Base-by-base conservation (phyloP, 2,113 vertebrate species). In the Myiagra hebetior region DNA sequence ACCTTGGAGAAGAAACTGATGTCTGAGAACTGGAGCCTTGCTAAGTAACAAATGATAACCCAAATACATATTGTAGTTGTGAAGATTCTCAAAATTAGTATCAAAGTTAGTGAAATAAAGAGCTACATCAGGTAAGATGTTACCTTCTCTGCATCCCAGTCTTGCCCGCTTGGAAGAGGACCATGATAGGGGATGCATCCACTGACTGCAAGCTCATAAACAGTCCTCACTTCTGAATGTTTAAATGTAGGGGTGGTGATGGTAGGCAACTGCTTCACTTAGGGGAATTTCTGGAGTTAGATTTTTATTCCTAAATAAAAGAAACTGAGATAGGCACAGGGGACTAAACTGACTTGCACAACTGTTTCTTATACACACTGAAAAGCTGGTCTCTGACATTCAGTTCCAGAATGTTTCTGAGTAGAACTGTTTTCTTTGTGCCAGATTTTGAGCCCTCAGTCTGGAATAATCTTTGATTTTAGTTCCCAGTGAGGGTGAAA, bases 161-260 rank as follows among this genome's bases (percentile, higher is more conserved):
- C 49, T 76, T 53, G 33, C 3, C 17, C 2, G 41, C 20, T 62
- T 83, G 63, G 41, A 72, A 33, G 20, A 41, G 31, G 28, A 70
- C 7, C 2, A 4, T 24, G 21, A 16, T 1, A 31, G 11, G 11
- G 46, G 5, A 52, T 0, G 0, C 11, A 44, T 24, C 28, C 33
- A 33, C 46, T 11, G 24, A 3, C 42, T 64, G 17, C 23, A 68
- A 69, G 46, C 44, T 70, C 55, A 33, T 72, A 56, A 85, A 79
- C 5, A 5, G 3, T 44, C 15, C 12, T 82, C 24, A 37, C 11
- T 49, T 62, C 33, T 17, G 24, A 42, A 19, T 44, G 16, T 84
- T 88, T 77, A 62, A 59, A n/a, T 72, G 6, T 44, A 10, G 11
- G 16, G 15, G 7, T 39, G 7, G 12, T 56, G 11, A 44, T 76